Evolutionary conservation across 2,888 invertebrate genomes (phyloP).

Genomic region (Heliconius erato): DNA sequence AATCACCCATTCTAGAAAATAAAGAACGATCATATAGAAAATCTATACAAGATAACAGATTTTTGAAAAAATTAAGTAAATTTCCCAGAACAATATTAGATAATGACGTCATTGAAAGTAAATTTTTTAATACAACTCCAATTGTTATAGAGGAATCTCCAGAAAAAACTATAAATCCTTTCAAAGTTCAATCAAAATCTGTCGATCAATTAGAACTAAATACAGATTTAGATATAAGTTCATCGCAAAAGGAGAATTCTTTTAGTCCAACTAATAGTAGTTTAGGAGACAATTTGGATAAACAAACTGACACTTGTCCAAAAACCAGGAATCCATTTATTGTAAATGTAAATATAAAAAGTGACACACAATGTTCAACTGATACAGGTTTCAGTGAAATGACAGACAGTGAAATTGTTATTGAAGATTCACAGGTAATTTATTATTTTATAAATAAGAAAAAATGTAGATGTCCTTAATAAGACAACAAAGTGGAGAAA

Average conservation of each 20-base stretch:
- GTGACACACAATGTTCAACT: slow-evolving; percentile 50
- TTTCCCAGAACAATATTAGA: slow-evolving; percentile 81
- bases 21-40: slow-evolving; percentile 75
- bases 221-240: slow-evolving; percentile 6
- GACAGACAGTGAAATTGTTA: slow-evolving; percentile 55
- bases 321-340: slow-evolving; percentile 61
- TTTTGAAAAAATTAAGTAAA: slow-evolving; percentile 80
- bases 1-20: slow-evolving; percentile 80
- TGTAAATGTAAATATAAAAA: slow-evolving; percentile 43
- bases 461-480: too few relatives aligned
- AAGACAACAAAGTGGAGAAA: too few relatives aligned
- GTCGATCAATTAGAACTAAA: background rate
- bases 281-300: background rate
- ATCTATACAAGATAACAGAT: slow-evolving; percentile 64
- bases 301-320: slow-evolving; percentile 58
- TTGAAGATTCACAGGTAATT: slow-evolving; percentile 43
- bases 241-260: slow-evolving; percentile 33
- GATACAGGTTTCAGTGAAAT: slow-evolving; percentile 65
- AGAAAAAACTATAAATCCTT: slow-evolving; percentile 53
- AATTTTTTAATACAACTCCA: slow-evolving; percentile 79
- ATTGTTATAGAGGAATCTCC: slow-evolving; percentile 64
- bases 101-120: slow-evolving; percentile 84
- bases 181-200: slow-evolving; percentile 58
- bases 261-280: slow-evolving; percentile 32
- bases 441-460: too few relatives aligned